phyloP scores from a whole-genome alignment of 2,797 vertebrate genomes.

The Masticophis lateralis region DNA sequence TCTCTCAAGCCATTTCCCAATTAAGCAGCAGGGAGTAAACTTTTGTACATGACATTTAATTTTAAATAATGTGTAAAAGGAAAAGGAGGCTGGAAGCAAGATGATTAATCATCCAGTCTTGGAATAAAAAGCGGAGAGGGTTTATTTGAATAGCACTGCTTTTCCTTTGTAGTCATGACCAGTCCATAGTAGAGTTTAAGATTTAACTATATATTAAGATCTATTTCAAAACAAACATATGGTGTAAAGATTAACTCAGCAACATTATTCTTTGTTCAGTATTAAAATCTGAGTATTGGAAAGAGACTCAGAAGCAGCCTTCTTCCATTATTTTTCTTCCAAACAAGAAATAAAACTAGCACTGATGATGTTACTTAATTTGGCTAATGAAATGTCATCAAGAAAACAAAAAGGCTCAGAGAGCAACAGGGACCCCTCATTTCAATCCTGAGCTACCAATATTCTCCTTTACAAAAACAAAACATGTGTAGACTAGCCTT shows the following conservation, averaged over 20 bases:
- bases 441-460: neutral
- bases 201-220: neutral
- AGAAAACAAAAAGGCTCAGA: neutral
- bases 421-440: neutral
- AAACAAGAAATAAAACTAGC: neutral
- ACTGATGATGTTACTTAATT: neutral
- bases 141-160: constrained; percentile 47
- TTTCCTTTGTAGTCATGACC: constrained; percentile 48
- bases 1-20: constrained; percentile 58
- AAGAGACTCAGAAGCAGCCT: neutral
- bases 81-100: constrained; percentile 50
- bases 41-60: constrained; percentile 57
- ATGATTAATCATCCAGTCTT: constrained; percentile 63
- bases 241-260: neutral
- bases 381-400: neutral
- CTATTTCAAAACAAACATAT: neutral
- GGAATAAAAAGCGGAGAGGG: constrained; percentile 55
- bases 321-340: neutral
- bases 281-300: neutral
- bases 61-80: constrained; percentile 55
- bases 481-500: neutral
- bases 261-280: neutral
- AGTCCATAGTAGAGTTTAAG: constrained; percentile 44
- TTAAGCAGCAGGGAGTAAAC: constrained; percentile 56
- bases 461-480: neutral